phyloP scores from a whole-genome alignment of 2,888 invertebrate species.

The Bedellia somnulentella region DNA sequence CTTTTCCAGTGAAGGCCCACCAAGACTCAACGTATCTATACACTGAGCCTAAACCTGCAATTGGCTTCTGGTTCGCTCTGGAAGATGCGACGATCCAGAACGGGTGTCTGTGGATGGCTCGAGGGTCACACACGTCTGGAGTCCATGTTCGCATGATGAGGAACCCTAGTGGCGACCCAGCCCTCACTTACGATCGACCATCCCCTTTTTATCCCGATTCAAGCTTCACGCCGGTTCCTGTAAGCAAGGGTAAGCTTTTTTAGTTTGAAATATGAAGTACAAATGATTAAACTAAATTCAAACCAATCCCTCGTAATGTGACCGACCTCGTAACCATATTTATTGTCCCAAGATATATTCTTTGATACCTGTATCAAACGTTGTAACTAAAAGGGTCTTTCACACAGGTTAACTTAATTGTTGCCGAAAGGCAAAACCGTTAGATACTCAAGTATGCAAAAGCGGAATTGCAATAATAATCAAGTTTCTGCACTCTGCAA shows the following conservation, averaged over 20 bases:
- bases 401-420: no score
- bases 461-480: no score
- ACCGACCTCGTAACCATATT: no score
- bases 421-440: no score
- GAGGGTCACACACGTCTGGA: constrained; percentile 87
- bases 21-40: constrained; percentile 89
- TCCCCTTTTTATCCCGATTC: constrained; percentile 71
- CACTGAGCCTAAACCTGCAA: constrained; percentile 77
- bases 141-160: constrained; percentile 72
- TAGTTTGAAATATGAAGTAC: no score
- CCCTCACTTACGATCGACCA: constrained; percentile 70
- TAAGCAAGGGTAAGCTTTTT: constrained; percentile 71
- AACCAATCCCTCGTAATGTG: no score
- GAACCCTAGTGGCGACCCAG: constrained; percentile 66
- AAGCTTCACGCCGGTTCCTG: constrained; percentile 77
- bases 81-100: constrained; percentile 92
- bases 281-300: no score
- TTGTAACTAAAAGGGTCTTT: no score
- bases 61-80: constrained; percentile 95
- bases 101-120: constrained; percentile 91
- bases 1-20: constrained; percentile 67
- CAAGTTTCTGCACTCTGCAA: no score
- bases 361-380: no score
- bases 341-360: no score
- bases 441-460: no score